Conservation (phyloP, 2,797 vertebrate species). For the Allobates femoralis region DNA sequence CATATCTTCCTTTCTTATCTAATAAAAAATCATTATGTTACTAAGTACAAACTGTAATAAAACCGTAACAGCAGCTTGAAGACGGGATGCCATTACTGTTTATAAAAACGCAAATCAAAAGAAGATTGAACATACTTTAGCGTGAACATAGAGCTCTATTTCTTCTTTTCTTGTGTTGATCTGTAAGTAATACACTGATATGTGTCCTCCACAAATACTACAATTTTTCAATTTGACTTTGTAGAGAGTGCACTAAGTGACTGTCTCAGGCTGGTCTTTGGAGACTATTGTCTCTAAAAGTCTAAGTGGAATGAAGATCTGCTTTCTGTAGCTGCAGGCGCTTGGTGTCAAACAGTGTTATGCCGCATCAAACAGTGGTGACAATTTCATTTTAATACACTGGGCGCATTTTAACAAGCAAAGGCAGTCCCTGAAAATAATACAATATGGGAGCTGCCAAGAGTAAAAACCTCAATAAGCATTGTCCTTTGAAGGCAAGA, state of each 20-base stretch:
- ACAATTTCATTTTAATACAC: slow-evolving; percentile 79
- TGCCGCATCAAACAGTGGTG: slow-evolving; percentile 73
- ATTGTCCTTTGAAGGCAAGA: slow-evolving; percentile 69
- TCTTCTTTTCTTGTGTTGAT: not conserved
- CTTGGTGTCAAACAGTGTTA: slow-evolving; percentile 75
- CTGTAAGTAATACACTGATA: slow-evolving; percentile 44
- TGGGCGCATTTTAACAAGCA: slow-evolving; percentile 73
- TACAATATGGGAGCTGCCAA: slow-evolving; percentile 68
- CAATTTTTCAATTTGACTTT: slow-evolving; percentile 73
- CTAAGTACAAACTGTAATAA: not conserved
- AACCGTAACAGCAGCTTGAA: not conserved
- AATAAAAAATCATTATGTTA: not conserved
- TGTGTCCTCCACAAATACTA: slow-evolving; percentile 63
- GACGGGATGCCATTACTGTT: not conserved
- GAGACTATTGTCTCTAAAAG: slow-evolving; percentile 74
- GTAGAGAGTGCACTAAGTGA: slow-evolving; percentile 75
- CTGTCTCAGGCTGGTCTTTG: slow-evolving; percentile 71
- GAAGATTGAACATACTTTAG: not conserved
- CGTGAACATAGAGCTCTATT: not conserved
- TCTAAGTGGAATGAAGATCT: slow-evolving; percentile 78
- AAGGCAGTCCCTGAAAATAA: slow-evolving; percentile 70
- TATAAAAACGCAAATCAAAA: not conserved
- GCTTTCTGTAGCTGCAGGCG: slow-evolving; percentile 75
- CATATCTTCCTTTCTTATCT: not conserved
- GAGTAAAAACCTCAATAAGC: slow-evolving; percentile 65